Percentiles rank a stretch among this genome's conserved stretches.
phyloP scores from a whole-genome alignment of 1,140 invertebrate species.

The Battus philenor region DNA sequence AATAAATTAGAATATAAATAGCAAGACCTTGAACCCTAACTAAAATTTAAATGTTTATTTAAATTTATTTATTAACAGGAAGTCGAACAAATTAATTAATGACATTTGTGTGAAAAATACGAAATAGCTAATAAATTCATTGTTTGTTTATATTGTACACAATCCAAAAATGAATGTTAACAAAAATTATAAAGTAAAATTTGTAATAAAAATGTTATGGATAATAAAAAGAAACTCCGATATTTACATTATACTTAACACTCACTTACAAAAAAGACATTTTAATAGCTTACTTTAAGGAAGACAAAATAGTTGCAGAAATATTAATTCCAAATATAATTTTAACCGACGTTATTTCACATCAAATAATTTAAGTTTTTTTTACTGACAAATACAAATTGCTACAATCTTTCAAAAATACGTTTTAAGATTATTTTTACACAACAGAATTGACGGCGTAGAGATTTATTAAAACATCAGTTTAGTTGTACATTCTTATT shows the following conservation, averaged over 20 bases:
- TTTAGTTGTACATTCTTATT: slow-evolving; percentile 49
- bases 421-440: slow-evolving; percentile 56
- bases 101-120: too few relatives aligned
- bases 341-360: not conserved
- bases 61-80: not conserved
- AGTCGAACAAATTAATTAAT: too few relatives aligned
- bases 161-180: too few relatives aligned
- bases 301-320: slow-evolving; percentile 5
- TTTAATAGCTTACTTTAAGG: slow-evolving; percentile 1
- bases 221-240: not conserved
- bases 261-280: not conserved
- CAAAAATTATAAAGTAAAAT: not conserved
- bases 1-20: not conserved
- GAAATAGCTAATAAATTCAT: too few relatives aligned
- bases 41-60: not conserved
- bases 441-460: slow-evolving; percentile 72
- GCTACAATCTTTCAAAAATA: slow-evolving; percentile 48
- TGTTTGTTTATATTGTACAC: too few relatives aligned
- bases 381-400: slow-evolving; percentile 27
- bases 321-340: not conserved
- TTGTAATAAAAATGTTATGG: not conserved
- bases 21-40: not conserved
- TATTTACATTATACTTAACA: not conserved
- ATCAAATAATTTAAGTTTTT: slow-evolving; percentile 7
- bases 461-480: slow-evolving; percentile 65